Conservation (phyloP, 2,888 invertebrate species). For the Thereva nobilitata region DNA sequence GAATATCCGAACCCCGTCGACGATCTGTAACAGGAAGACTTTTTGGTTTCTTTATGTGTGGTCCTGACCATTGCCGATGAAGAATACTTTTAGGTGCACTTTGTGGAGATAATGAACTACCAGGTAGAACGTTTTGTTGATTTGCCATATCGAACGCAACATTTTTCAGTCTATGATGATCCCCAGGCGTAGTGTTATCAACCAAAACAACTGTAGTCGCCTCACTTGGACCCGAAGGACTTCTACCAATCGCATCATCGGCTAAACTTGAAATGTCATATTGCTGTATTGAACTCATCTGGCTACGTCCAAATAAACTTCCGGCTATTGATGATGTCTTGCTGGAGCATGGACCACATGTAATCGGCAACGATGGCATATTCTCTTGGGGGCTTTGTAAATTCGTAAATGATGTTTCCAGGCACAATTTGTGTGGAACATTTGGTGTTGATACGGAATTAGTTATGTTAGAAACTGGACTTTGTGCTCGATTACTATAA, state of each 20-base stretch:
- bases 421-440: constrained; percentile 64
- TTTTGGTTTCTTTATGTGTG: constrained; percentile 47
- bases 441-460: constrained; percentile 59
- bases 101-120: constrained; percentile 44
- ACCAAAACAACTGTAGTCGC: constrained; percentile 52
- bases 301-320: constrained; percentile 56
- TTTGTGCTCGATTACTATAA: constrained; percentile 56
- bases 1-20: constrained; percentile 52
- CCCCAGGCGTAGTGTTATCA: constrained; percentile 33
- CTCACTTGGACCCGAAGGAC: constrained; percentile 54
- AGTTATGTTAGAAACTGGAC: constrained; percentile 59
- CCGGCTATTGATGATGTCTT: constrained; percentile 56
- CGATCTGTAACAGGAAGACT: constrained; percentile 49
- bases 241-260: constrained; percentile 52
- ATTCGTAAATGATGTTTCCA: constrained; percentile 78
- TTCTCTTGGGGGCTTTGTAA: constrained; percentile 62
- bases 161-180: constrained; percentile 48
- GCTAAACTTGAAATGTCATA: constrained; percentile 58
- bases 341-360: constrained; percentile 48
- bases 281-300: constrained; percentile 56
- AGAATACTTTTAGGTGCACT: constrained; percentile 45
- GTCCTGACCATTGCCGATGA: constrained; percentile 38
- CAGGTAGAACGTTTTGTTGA: constrained; percentile 17
- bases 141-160: constrained; percentile 53
- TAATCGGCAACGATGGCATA: constrained; percentile 35